Percentiles rank a stretch among this genome's conserved stretches.
These are phyloP conservation scores for Ascidia mentula DNA, from an alignment of 23 tunicate genomes.

Conservation along the genomic window DNA sequence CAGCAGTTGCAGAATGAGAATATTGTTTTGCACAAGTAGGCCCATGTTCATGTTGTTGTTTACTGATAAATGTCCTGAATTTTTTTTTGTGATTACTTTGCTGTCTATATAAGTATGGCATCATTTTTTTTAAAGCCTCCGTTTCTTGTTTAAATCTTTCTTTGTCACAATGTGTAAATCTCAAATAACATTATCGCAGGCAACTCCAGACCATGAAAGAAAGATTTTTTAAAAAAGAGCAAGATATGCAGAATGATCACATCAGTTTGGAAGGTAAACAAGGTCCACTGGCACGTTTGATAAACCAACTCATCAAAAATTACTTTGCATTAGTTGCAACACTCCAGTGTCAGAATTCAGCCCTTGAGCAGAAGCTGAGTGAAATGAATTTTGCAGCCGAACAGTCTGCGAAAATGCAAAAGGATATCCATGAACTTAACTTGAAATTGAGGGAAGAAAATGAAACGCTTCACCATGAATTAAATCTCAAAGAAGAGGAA, in stretches of 20 bases:
- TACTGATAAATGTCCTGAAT: background rate
- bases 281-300: background rate
- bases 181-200: too few relatives aligned
- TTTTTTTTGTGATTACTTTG: too few relatives aligned
- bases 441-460: slow-evolving; percentile 15
- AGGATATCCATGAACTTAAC: slow-evolving; percentile 15
- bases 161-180: too few relatives aligned
- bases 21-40: background rate
- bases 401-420: slow-evolving; percentile 24
- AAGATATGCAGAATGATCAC: slow-evolving; percentile 8
- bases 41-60: background rate
- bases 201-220: background rate
- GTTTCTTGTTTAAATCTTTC: background rate
- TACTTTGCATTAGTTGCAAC: slow-evolving; percentile 25
- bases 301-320: background rate
- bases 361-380: slow-evolving; percentile 44
- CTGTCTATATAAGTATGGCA: too few relatives aligned
- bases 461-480: slow-evolving; percentile 37
- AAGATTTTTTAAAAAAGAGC: slow-evolving; percentile 30
- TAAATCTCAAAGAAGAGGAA: slow-evolving; percentile 42
- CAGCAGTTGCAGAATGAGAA: background rate
- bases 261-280: slow-evolving; percentile 22
- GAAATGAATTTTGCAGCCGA: slow-evolving; percentile 45
- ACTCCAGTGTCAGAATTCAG: slow-evolving; percentile 60
- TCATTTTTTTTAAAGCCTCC: background rate